Evolutionary conservation across 2,797 vertebrate genomes (phyloP).

Genomic region (Hylomyscus alleni): DNA sequence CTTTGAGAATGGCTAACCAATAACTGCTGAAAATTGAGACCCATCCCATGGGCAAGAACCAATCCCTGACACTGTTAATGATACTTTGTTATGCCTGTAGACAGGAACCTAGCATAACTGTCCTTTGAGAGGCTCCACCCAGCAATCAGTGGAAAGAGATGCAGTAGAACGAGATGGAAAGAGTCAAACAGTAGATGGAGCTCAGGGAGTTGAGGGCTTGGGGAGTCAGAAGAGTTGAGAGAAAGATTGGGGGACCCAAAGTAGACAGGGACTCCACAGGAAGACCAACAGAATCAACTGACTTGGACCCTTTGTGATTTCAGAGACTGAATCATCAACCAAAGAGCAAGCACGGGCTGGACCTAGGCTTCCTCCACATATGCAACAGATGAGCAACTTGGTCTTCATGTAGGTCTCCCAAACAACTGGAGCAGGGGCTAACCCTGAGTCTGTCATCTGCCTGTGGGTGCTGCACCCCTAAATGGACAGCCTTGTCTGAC

Average conservation of each 20-base stretch:
- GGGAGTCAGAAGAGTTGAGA: background rate
- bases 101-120: too few species aligned
- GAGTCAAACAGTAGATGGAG: background rate
- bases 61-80: too few species aligned
- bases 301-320: background rate
- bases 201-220: background rate
- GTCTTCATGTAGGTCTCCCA: background rate
- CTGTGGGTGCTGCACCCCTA: background rate
- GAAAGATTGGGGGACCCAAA: background rate
- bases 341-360: background rate
- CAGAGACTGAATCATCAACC: background rate
- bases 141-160: background rate
- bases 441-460: background rate
- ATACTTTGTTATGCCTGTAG: too few species aligned
- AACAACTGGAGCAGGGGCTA: background rate
- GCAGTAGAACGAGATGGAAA: too few species aligned
- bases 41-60: too few species aligned
- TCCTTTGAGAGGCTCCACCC: too few species aligned
- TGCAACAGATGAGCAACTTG: background rate
- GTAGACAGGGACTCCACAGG: background rate
- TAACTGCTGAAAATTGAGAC: too few species aligned
- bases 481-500: background rate
- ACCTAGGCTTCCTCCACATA: background rate
- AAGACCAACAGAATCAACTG: background rate
- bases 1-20: too few species aligned